A percentile compares a stretch with the other conserved stretches of the same genome.
These are phyloP conservation scores for Euthynnus affinis DNA, from an alignment of 2,797 vertebrate genomes.

Conservation along the genomic window DNA sequence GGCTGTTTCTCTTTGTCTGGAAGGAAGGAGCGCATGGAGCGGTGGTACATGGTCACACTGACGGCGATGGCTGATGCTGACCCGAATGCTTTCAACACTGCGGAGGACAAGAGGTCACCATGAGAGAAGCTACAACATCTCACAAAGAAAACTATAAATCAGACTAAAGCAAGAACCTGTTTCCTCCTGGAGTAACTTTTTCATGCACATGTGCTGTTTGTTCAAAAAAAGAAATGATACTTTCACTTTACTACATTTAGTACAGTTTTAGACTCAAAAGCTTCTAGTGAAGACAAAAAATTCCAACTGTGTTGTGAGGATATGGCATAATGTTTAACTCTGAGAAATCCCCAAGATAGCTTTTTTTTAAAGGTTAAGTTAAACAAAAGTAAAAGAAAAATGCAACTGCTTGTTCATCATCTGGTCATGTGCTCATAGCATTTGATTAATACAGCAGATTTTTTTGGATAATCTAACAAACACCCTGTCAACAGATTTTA, in stretches of 20 bases:
- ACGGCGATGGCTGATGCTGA: conserved; percentile 85
- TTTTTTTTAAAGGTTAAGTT: too few species aligned
- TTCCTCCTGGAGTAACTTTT: too few species aligned
- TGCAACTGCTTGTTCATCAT: too few species aligned
- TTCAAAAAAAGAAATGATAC: background rate
- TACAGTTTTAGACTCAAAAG: background rate
- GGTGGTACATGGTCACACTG: conserved; percentile 90
- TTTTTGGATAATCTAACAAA: too few species aligned
- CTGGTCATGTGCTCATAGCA: too few species aligned
- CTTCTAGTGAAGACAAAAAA: background rate
- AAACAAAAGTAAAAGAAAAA: too few species aligned
- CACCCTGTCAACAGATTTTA: too few species aligned
- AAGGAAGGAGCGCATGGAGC: conserved; percentile 88
- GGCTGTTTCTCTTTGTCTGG: conserved; percentile 75
- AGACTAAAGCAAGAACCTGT: too few species aligned
- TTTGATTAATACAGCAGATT: too few species aligned
- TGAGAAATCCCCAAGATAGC: too few species aligned
- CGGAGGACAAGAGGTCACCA: conserved; percentile 54
- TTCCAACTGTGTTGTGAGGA: background rate
- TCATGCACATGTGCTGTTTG: background rate
- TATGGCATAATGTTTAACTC: too few species aligned
- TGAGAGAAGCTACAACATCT: background rate
- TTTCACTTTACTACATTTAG: background rate
- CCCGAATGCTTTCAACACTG: conserved; percentile 86
- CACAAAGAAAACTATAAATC: too few species aligned